phyloP scores from a whole-genome alignment of 2,797 vertebrate species.

The Orestias chungarensis region DNA sequence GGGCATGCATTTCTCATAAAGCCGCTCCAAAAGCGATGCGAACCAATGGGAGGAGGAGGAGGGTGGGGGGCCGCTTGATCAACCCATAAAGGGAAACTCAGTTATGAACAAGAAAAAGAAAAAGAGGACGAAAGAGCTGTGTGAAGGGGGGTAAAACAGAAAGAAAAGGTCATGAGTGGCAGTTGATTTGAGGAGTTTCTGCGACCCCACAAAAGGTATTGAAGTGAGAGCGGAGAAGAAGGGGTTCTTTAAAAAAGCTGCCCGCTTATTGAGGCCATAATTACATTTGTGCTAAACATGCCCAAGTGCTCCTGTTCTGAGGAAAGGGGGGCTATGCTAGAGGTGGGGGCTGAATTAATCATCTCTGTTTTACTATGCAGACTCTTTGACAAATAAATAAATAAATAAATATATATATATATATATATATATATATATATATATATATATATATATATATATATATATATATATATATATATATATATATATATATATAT shows the following conservation, averaged over 20 bases:
- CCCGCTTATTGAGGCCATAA: slow-evolving; percentile 90
- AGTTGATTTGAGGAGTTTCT: slow-evolving; percentile 89
- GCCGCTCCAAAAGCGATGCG: slow-evolving; percentile 69
- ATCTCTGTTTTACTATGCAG: slow-evolving; percentile 82
- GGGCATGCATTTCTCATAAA: slow-evolving; percentile 80
- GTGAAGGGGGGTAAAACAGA: slow-evolving; percentile 70
- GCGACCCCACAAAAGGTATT: slow-evolving; percentile 87
- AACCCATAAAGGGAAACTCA: slow-evolving; percentile 79
- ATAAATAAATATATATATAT: neutral
- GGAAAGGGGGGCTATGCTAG: slow-evolving; percentile 80
- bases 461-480: neutral
- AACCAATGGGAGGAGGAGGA: slow-evolving; percentile 70
- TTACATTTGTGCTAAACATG: slow-evolving; percentile 94
- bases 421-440: slow-evolving; percentile 42
- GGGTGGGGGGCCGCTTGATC: slow-evolving; percentile 70
- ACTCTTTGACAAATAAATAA: slow-evolving; percentile 78
- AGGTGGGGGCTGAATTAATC: slow-evolving; percentile 86
- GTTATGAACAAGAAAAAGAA: slow-evolving; percentile 81
- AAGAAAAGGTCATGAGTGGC: slow-evolving; percentile 80
- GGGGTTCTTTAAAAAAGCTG: slow-evolving; percentile 86
- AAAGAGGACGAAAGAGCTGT: slow-evolving; percentile 76
- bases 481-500: slow-evolving; percentile 23
- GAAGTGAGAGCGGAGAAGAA: slow-evolving; percentile 84
- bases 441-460: neutral
- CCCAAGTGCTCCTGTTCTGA: slow-evolving; percentile 88